Base-by-base conservation (phyloP, 2,888 invertebrate genomes). In the Mylabris sibirica region DNA sequence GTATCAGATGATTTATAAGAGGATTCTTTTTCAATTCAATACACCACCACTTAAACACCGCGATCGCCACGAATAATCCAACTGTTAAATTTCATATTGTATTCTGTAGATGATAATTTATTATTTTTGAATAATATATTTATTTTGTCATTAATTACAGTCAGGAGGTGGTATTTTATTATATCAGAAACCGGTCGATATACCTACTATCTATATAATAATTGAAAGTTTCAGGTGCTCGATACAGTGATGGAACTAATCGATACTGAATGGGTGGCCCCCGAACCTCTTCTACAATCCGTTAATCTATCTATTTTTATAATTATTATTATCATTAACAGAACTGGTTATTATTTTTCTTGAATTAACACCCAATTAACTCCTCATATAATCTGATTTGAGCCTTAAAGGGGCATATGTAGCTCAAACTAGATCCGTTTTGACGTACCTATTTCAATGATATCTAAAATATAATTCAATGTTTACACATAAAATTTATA, bases 121-220 rank as follows among this genome's bases (percentile, higher is more conserved):
- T 44, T n/a, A 44, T 44, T 30, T 30, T 30, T 24, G 57, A 8
- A 57, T 17, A 44, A 8, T 44, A 17, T 20, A 24, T 57, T 57
- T 57, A 24, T 20, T 57, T 57, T 57, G 24, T 57, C 57, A 57
- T 57, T 57, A 57, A 57, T 57, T 57, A 57, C 12, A 57, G 24
- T 24, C 57, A 57, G 24, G 24, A 57, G 57, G 57, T 57, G 57
- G 57, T 57, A 57, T 24, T 22, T 57, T 24, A 57, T 57, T 24
- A 24, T 57, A 24, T 57, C 12, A 14, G 24, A 57, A 57, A 57
- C 57, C 57, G 57, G 57, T 57, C 57, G 57, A 57, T 24, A 57
- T 49, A 57, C 5, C 57, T 11, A 57, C n/a, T n/a, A n/a, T n/a
- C n/a, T n/a, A n/a, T n/a, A n/a, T n/a, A n/a, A n/a, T 57, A 57